These are phyloP conservation scores for Scolopax mira DNA, from an alignment of 2,113 vertebrate species.

Conservation along the genomic window DNA sequence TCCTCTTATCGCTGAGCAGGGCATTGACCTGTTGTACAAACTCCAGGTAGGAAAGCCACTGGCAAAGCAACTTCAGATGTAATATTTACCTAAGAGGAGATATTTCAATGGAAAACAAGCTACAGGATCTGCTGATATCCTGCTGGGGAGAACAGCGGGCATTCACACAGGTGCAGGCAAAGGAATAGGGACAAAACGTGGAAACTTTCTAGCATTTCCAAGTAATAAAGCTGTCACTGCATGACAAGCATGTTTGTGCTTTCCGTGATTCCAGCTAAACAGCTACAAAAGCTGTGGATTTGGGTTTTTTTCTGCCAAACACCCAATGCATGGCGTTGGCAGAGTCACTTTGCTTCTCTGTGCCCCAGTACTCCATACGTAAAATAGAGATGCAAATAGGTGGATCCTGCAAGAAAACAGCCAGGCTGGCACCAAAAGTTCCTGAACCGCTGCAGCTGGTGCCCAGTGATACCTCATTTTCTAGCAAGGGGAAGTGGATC, in stretches of 20 bases:
- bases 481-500: conserved; percentile 1
- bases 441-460: neutral
- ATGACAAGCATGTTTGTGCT: neutral
- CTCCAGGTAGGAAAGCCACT: conserved; percentile 43
- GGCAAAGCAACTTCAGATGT: conserved; percentile 48
- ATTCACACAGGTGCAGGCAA: conserved; percentile 30
- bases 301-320: neutral
- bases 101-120: conserved; percentile 64
- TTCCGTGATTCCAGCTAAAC: neutral
- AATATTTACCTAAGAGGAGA: conserved; percentile 68
- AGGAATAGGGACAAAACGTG: neutral
- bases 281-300: neutral
- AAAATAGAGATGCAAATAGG: neutral
- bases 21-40: conserved; percentile 57
- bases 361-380: neutral
- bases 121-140: conserved; percentile 55
- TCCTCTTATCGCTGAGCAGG: conserved; percentile 38
- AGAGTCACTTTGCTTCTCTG: neutral
- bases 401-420: neutral
- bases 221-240: neutral
- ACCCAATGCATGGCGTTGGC: neutral
- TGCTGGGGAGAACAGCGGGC: conserved; percentile 14
- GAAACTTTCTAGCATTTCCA: conserved; percentile 13
- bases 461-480: neutral
- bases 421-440: neutral